phyloP scores from a whole-genome alignment of 2,797 vertebrate genomes.

The Dermochelys coriacea region DNA sequence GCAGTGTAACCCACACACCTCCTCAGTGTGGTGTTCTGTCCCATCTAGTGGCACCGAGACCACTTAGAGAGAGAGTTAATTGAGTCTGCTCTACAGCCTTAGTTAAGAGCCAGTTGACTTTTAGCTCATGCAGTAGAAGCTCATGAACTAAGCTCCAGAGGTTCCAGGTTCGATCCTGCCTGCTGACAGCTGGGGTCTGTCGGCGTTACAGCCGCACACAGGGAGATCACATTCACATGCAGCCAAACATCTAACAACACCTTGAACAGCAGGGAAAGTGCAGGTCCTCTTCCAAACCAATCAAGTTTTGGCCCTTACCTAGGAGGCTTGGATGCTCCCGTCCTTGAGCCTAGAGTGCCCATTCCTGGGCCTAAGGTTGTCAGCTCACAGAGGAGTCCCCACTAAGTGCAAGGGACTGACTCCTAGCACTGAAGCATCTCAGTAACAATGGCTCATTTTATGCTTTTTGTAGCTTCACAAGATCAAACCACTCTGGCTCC shows the following conservation, averaged over 20 bases:
- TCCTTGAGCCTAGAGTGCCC: not conserved
- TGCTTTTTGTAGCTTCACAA: not conserved
- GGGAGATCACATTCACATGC: too few species aligned
- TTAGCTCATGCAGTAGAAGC: too few species aligned
- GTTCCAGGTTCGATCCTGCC: accelerated
- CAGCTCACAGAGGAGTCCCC: not conserved
- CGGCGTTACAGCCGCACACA: too few species aligned
- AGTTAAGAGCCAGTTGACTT: too few species aligned
- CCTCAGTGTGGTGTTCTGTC: too few species aligned
- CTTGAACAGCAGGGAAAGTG: not conserved
- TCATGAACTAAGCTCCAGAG: too few species aligned
- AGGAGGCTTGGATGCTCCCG: not conserved
- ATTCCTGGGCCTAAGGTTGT: not conserved
- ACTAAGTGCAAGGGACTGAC: accelerated
- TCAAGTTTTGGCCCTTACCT: not conserved
- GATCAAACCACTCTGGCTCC: constrained; percentile 68
- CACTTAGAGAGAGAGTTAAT: too few species aligned
- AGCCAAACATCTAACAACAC: not conserved
- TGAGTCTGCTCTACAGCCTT: too few species aligned
- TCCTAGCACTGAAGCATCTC: accelerated
- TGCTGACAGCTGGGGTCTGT: too few species aligned
- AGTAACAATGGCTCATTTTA: accelerated
- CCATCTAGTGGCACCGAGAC: too few species aligned
- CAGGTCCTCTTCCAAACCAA: not conserved
- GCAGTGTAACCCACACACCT: too few species aligned